Evolutionary conservation across 1,140 invertebrate species (phyloP).

Genomic region (Drosophila nannoptera): DNA sequence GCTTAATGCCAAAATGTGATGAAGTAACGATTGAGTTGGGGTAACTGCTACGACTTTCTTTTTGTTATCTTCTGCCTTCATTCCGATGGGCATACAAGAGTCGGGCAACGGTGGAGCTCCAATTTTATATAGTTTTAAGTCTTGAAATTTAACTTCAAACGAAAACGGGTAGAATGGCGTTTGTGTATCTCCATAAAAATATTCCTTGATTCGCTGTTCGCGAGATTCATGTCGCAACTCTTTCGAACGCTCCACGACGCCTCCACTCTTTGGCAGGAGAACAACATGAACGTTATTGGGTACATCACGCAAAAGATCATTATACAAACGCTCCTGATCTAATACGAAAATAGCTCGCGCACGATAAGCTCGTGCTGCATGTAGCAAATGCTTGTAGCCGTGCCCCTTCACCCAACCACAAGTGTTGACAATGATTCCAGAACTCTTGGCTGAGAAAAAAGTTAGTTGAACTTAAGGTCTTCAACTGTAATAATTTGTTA

Average conservation of each 20-base stretch:
- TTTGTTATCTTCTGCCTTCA: slow-evolving; percentile 94
- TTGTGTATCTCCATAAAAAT: slow-evolving; percentile 93
- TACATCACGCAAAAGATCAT: slow-evolving; percentile 95
- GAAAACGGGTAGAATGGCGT: slow-evolving; percentile 94
- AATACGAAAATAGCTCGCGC: slow-evolving; percentile 97
- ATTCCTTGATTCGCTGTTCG: slow-evolving; percentile 92
- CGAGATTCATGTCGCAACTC: slow-evolving; percentile 86
- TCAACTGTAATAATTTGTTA: background rate
- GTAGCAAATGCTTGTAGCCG: slow-evolving; percentile 90
- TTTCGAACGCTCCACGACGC: slow-evolving; percentile 92
- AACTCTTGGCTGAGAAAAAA: slow-evolving; percentile 85
- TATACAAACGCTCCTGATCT: slow-evolving; percentile 97
- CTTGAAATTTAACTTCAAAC: slow-evolving; percentile 92
- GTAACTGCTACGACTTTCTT: slow-evolving; percentile 93
- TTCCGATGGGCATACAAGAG: slow-evolving; percentile 96
- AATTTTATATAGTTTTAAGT: slow-evolving; percentile 96
- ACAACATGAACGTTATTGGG: slow-evolving; percentile 95
- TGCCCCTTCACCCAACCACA: slow-evolving; percentile 97
- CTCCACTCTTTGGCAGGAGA: slow-evolving; percentile 96
- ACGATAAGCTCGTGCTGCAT: slow-evolving; percentile 95
- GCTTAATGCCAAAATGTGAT: slow-evolving; percentile 93
- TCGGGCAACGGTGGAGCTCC: slow-evolving; percentile 95
- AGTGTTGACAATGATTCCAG: slow-evolving; percentile 98
- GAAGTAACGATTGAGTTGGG: slow-evolving; percentile 87
- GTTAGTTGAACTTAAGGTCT: background rate